Conservation (phyloP, 2,888 invertebrate species). For the Danaus chrysippus region DNA sequence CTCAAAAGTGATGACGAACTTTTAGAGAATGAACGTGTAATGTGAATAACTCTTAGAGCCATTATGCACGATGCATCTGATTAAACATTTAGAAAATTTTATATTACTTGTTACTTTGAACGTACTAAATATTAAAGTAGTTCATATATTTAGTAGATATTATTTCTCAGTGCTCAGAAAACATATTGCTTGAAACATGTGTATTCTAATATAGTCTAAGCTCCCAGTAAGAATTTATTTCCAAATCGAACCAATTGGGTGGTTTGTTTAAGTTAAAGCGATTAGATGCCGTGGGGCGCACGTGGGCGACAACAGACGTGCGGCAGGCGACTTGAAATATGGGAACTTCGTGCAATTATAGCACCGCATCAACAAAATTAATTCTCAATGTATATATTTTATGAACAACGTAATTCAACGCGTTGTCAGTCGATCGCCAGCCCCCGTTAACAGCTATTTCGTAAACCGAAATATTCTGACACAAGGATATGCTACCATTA, state of each 20-base stretch:
- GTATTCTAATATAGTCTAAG: constrained; percentile 42
- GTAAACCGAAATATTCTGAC: background rate
- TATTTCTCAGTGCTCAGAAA: constrained; percentile 1
- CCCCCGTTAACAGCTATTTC: constrained; percentile 15
- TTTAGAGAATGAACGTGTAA: constrained; percentile 29
- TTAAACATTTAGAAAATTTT: background rate
- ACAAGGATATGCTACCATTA: background rate
- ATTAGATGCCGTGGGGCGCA: constrained; percentile 56
- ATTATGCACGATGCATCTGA: constrained; percentile 18
- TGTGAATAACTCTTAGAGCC: constrained; percentile 28
- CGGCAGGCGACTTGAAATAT: constrained; percentile 52
- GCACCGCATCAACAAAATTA: constrained; percentile 44
- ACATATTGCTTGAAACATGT: constrained; percentile 25
- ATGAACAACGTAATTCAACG: constrained; percentile 44
- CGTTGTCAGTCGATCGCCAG: constrained; percentile 38
- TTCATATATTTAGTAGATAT: no score
- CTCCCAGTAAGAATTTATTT: constrained; percentile 56
- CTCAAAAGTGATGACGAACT: constrained; percentile 62
- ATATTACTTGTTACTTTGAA: background rate
- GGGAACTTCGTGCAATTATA: constrained; percentile 56
- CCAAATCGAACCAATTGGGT: constrained; percentile 58
- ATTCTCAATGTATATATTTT: constrained; percentile 40
- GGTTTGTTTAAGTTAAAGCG: constrained; percentile 69
- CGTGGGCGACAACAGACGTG: constrained; percentile 65
- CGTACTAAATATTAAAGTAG: no score